Percentiles rank a stretch among this genome's conserved stretches.
Conservation (phyloP, 2,113 vertebrate species). For the Pseudois nayaur region DNA sequence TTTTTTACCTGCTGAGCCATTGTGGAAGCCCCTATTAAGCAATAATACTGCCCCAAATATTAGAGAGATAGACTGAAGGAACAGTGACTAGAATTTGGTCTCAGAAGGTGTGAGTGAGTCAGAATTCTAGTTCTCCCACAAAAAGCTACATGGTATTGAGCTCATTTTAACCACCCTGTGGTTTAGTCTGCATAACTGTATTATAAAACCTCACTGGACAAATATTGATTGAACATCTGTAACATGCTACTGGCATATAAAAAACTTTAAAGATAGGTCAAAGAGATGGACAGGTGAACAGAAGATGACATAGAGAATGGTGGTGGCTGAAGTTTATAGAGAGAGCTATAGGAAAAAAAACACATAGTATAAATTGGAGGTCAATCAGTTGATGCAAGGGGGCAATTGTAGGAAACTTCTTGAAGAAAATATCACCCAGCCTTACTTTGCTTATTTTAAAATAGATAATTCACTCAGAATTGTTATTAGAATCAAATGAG, state of each 20-base stretch:
- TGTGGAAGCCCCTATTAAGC: background rate
- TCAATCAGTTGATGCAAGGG: background rate
- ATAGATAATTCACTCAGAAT: background rate
- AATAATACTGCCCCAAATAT: background rate
- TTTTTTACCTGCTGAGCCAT: background rate
- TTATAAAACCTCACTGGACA: background rate
- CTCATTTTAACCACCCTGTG: background rate
- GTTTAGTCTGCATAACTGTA: background rate
- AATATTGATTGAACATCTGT: background rate
- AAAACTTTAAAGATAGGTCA: background rate
- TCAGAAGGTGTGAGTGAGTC: background rate
- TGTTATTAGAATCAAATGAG: background rate
- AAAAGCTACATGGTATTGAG: background rate
- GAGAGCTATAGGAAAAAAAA: background rate
- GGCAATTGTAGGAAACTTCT: background rate
- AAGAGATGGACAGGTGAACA: background rate
- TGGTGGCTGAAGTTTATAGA: background rate
- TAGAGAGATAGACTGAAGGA: background rate
- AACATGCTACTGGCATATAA: background rate
- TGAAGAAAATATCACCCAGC: background rate
- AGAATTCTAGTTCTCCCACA: background rate
- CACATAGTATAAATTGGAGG: background rate
- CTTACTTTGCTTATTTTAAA: background rate
- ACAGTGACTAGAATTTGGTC: background rate
- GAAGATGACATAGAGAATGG: background rate